Conservation (phyloP, 2,113 vertebrate genomes). For the Tenebrosternarchus preto region DNA sequence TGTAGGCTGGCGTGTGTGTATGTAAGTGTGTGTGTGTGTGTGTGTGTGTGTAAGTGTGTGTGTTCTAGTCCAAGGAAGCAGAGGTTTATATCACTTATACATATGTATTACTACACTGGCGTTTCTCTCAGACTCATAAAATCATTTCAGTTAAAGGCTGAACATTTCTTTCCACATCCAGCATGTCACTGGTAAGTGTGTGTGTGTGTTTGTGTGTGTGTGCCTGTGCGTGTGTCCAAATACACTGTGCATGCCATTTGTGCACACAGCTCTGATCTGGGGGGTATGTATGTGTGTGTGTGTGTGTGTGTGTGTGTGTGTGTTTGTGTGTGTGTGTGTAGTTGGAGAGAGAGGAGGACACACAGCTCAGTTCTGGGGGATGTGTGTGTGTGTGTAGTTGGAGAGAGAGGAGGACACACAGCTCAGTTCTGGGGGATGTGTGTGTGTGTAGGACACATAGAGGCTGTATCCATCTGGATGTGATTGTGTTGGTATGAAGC, state of each 20-base stretch:
- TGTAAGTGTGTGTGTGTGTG: too few relatives aligned
- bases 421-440: too few relatives aligned
- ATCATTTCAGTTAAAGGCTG: constrained; percentile 15
- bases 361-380: too few relatives aligned
- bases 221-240: constrained; percentile 11
- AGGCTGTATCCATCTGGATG: constrained; percentile 53
- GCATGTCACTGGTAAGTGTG: constrained; percentile 13
- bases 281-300: too few relatives aligned
- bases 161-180: constrained; percentile 36
- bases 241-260: constrained; percentile 31
- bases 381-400: constrained; percentile 32
- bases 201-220: background rate
- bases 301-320: background rate
- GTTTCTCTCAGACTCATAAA: constrained; percentile 19
- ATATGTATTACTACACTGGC: background rate
- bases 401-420: constrained; percentile 5
- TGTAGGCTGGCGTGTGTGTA: background rate
- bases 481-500: constrained; percentile 41
- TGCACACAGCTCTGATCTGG: constrained; percentile 11
- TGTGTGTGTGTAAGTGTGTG: too few relatives aligned
- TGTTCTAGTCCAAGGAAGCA: background rate
- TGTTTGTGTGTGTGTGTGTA: constrained; percentile 27
- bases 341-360: too few relatives aligned
- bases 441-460: constrained; percentile 1
- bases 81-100: background rate